These are phyloP conservation scores for Hirudo medicinalis DNA, from an alignment of 1,140 invertebrate genomes.

Conservation along the genomic window DNA sequence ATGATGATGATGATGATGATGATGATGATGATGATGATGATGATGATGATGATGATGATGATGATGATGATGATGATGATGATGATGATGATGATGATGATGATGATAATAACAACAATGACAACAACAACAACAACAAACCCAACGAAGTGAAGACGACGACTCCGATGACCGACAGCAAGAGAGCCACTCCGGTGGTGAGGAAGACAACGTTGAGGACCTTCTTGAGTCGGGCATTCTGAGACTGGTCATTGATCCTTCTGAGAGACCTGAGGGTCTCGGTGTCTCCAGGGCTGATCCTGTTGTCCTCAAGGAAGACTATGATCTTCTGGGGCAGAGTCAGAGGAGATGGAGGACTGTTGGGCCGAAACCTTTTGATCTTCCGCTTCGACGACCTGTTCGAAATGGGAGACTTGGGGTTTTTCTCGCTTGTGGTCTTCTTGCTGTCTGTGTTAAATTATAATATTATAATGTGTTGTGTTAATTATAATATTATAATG, in stretches of 20 bases:
- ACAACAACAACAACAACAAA: slow-evolving; percentile 4
- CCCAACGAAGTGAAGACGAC: slow-evolving; percentile 21
- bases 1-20: neutral
- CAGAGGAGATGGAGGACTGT: neutral
- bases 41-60: neutral
- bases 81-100: slow-evolving; percentile 9
- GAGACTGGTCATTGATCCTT: slow-evolving; percentile 7
- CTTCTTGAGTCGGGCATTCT: slow-evolving; percentile 19
- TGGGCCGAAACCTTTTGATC: slow-evolving; percentile 3
- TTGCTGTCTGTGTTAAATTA: neutral
- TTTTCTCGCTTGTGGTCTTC: neutral
- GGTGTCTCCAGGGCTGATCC: slow-evolving; percentile 13
- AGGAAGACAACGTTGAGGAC: slow-evolving; percentile 21
- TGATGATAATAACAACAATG: too few species aligned
- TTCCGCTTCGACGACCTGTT: neutral
- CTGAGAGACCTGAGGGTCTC: slow-evolving; percentile 6
- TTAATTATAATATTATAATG: too few species aligned
- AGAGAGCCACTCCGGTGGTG: slow-evolving; percentile 18
- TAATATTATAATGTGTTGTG: too few species aligned
- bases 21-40: neutral
- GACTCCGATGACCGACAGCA: slow-evolving; percentile 20
- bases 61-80: neutral
- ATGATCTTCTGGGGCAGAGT: slow-evolving; percentile 1
- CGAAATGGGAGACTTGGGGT: neutral
- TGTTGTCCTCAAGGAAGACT: slow-evolving; percentile 18